phyloP scores from a whole-genome alignment of 1,140 invertebrate genomes.

The Diploscapter pachys region DNA sequence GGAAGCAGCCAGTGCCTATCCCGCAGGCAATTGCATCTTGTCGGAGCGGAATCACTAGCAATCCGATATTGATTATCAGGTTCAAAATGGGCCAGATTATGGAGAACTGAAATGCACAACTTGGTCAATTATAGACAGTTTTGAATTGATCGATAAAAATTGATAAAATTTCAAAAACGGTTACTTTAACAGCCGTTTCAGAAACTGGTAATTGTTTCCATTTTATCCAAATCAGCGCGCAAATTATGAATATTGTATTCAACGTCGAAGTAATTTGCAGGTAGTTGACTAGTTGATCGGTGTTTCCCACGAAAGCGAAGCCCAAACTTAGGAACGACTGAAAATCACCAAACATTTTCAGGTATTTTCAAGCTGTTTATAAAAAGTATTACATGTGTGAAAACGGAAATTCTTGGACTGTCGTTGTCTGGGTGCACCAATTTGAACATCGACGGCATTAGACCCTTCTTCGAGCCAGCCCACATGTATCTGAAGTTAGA shows the following conservation, averaged over 20 bases:
- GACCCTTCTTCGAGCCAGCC: constrained; percentile 13
- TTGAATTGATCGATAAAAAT: neutral
- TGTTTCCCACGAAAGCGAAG: constrained; percentile 19
- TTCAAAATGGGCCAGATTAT: constrained; percentile 28
- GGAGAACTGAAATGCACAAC: neutral
- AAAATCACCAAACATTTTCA: neutral
- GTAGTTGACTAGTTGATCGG: constrained; percentile 19
- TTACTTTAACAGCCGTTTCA: constrained; percentile 3
- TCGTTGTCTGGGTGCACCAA: constrained; percentile 27
- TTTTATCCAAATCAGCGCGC: constrained; percentile 14
- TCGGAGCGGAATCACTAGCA: constrained; percentile 19
- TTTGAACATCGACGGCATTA: constrained; percentile 26
- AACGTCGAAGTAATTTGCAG: constrained; percentile 6
- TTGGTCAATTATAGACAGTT: too few relatives aligned
- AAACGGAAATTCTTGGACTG: constrained; percentile 25
- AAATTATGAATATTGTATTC: neutral
- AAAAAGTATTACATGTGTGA: constrained; percentile 10
- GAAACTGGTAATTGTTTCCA: constrained; percentile 21
- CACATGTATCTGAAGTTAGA: constrained; percentile 21
- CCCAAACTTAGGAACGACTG: constrained; percentile 5
- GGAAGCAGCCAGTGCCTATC: constrained; percentile 1
- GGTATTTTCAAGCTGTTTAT: neutral
- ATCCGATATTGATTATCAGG: constrained; percentile 11
- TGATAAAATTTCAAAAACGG: neutral
- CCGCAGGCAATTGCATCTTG: constrained; percentile 11